Base-by-base conservation (phyloP, 2,888 invertebrate genomes). In the Caenorhabditis sp. region DNA sequence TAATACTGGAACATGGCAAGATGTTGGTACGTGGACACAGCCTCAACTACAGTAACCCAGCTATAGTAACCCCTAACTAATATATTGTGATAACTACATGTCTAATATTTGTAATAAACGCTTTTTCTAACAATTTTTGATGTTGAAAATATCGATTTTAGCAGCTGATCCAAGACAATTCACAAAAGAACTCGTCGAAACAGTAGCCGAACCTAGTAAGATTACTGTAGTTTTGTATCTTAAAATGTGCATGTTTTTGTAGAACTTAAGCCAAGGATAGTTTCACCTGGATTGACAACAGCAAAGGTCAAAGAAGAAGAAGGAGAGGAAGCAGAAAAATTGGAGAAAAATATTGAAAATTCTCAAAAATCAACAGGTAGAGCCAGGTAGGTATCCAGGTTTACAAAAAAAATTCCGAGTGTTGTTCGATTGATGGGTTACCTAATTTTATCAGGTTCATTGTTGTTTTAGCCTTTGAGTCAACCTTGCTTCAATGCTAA, bases 1-100 rank as follows among this genome's bases (percentile, higher is more conserved):
- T 14, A 60, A 72, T n/a, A 58, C 60, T 61, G 72, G 31, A 25
- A 57, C 61, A 49, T 72, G 72, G 72, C 54, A 64, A n/a, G 54
- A 56, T n/a, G 72, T 72, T 59, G 72, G 72, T 72, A 58, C 59
- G 72, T 68, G 63, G n/a, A n/a, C n/a, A n/a, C n/a, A 43, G 4
- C 5, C 10, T 7, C 10, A 10, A 12, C 43, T 43, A 43, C 43
- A 43, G 43, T 43, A 43, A 43, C 17, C n/a, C n/a, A n/a, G n/a
- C 43, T 17, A 43, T 14, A 43, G 17, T 43, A 66, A 66, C 27
- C 23, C 54, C n/a, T n/a, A n/a, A n/a, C n/a, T n/a, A n/a, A n/a
- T n/a, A n/a, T n/a, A n/a, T n/a, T n/a, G n/a, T n/a, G n/a, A n/a
- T n/a, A n/a, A n/a, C n/a, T n/a, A n/a, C n/a, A n/a, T n/a, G n/a